Percentiles rank a stretch among this genome's conserved stretches.
These are phyloP conservation scores for Mormyrus lacerda DNA, from an alignment of 2,113 vertebrate species.

Conservation along the genomic window DNA sequence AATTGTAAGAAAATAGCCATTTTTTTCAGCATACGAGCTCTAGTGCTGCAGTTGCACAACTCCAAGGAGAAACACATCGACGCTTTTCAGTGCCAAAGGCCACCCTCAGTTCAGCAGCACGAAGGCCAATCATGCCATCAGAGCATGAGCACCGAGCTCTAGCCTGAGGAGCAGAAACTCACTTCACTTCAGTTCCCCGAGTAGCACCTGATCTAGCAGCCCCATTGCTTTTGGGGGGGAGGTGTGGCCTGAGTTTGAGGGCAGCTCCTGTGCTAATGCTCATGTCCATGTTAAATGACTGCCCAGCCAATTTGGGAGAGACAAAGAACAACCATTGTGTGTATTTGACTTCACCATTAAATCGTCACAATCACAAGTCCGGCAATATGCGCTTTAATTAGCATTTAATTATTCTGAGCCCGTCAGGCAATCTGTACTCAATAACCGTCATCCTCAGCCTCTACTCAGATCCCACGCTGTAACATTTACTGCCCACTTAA, in stretches of 20 bases:
- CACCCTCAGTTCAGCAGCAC: not conserved
- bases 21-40: not conserved
- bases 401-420: not conserved
- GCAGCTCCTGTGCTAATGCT: not conserved
- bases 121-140: not conserved
- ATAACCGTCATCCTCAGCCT: not conserved
- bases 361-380: not conserved
- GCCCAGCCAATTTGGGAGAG: not conserved
- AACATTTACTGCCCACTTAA: not conserved
- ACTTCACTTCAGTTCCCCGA: not conserved
- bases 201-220: not conserved
- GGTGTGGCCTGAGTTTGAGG: not conserved
- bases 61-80: not conserved
- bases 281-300: not conserved
- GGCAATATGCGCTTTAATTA: not conserved
- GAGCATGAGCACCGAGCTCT: not conserved
- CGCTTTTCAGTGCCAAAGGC: not conserved
- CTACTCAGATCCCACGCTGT: not conserved
- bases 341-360: not conserved
- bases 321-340: not conserved
- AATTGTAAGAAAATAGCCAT: not conserved
- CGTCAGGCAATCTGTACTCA: not conserved
- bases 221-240: not conserved
- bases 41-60: not conserved
- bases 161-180: not conserved